Evolutionary conservation across 2,888 invertebrate genomes (phyloP).

Genomic region (Eudasyphora cyanicolor): DNA sequence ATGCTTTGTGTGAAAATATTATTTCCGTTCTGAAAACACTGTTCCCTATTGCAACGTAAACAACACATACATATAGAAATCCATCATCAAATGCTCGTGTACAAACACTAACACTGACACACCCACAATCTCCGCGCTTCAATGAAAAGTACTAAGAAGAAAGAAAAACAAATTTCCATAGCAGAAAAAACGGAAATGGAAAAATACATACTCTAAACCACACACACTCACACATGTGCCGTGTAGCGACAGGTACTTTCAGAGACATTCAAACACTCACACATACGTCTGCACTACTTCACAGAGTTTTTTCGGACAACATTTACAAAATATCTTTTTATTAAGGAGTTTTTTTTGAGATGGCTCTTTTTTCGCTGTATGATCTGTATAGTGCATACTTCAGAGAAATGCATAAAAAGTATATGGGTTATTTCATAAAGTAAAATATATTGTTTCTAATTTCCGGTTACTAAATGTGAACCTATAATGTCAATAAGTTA

Average conservation of each 20-base stretch:
- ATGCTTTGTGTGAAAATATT: background rate
- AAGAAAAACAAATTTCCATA: constrained; percentile 20
- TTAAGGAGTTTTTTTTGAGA: constrained; percentile 30
- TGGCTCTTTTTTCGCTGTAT: background rate
- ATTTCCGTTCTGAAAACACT: constrained; percentile 20
- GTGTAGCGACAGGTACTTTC: background rate
- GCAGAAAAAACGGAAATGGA: constrained; percentile 16
- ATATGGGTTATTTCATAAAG: background rate
- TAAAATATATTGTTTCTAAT: no score
- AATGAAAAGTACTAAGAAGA: background rate
- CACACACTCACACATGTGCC: background rate
- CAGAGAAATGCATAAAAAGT: background rate
- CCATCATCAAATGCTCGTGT: background rate
- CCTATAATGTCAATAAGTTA: no score
- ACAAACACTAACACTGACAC: background rate
- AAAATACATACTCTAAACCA: no score
- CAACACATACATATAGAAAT: background rate
- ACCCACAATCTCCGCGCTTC: background rate
- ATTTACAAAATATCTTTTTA: constrained; percentile 35
- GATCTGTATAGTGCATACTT: background rate
- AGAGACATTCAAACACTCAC: background rate
- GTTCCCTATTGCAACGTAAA: background rate
- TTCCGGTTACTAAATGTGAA: no score
- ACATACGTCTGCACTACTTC: background rate
- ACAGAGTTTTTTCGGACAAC: constrained; percentile 14